phyloP scores from a whole-genome alignment of 1,140 invertebrate species.

The Sycophaga agraensis region DNA sequence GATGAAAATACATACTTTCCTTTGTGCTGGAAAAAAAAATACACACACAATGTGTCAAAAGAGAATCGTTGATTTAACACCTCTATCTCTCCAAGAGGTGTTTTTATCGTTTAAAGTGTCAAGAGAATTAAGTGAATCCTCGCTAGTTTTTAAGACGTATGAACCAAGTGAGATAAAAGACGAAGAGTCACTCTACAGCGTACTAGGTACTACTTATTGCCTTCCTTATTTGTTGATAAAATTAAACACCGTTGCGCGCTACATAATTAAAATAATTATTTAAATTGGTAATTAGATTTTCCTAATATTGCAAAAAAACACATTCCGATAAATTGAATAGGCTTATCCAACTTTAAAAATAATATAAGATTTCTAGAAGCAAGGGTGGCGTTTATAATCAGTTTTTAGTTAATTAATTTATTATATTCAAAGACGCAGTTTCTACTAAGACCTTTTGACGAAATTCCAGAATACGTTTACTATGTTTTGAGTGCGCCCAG shows the following conservation, averaged over 20 bases:
- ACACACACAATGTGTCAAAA: neutral
- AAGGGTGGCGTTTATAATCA: neutral
- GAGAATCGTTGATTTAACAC: constrained; percentile 1
- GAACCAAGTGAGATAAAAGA: constrained; percentile 5
- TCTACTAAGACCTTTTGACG: constrained; percentile 11
- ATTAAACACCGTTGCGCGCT: constrained; percentile 10
- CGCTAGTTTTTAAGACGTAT: constrained; percentile 25
- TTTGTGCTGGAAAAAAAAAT: constrained; percentile 3
- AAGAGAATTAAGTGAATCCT: constrained; percentile 22
- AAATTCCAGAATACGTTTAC: constrained; percentile 5
- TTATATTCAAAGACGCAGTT: constrained; percentile 11
- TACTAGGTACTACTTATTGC: constrained; percentile 22
- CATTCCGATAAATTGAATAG: constrained; percentile 8
- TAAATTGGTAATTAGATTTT: constrained; percentile 24
- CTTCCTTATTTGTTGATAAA: constrained; percentile 25
- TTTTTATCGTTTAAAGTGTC: constrained; percentile 5
- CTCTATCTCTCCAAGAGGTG: neutral
- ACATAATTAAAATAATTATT: constrained; percentile 5
- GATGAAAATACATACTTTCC: constrained; percentile 17
- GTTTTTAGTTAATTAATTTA: constrained; percentile 7
- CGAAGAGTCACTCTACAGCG: constrained; percentile 7
- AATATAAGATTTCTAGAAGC: constrained; percentile 12
- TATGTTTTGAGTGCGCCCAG: constrained; percentile 1
- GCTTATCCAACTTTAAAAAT: neutral
- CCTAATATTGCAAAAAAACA: constrained; percentile 8